These are phyloP conservation scores for Hypocryptadius cinnamomeus DNA, from an alignment of 2,113 vertebrate species.

Conservation along the genomic window DNA sequence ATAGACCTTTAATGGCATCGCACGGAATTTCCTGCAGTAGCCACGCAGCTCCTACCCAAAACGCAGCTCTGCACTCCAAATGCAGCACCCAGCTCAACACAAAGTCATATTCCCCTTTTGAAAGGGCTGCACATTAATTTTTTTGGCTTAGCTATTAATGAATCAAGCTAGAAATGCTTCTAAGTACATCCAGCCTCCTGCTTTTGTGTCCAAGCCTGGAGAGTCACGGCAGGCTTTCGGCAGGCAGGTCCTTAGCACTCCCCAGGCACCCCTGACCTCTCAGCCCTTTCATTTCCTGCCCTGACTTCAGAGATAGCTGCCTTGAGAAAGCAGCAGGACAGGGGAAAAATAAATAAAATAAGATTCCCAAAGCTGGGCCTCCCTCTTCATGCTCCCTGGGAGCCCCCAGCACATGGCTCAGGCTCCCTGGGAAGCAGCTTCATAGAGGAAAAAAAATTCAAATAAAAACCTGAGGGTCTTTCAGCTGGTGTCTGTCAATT, in stretches of 20 bases:
- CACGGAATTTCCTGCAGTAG: neutral
- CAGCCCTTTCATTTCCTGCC: conserved; percentile 29
- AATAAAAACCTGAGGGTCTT: neutral
- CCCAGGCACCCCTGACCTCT: neutral
- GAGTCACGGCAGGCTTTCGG: neutral
- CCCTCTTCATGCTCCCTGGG: neutral
- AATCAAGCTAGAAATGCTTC: neutral
- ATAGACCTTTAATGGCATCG: accelerated
- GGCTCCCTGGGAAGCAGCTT: neutral
- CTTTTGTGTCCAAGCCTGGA: neutral
- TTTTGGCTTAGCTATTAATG: neutral
- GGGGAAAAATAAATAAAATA: neutral
- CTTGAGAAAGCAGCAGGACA: neutral
- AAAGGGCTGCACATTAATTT: neutral
- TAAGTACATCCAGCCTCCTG: neutral
- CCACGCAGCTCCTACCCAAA: neutral
- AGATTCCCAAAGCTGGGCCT: neutral
- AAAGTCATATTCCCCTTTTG: neutral
- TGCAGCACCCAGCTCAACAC: neutral
- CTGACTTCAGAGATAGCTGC: neutral
- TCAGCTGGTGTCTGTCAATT: neutral
- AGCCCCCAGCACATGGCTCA: neutral
- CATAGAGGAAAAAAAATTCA: neutral
- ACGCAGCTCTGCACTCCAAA: neutral
- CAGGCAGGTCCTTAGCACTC: neutral